phyloP scores from a whole-genome alignment of 2,797 vertebrate species.

The Pelobates cultripes region DNA sequence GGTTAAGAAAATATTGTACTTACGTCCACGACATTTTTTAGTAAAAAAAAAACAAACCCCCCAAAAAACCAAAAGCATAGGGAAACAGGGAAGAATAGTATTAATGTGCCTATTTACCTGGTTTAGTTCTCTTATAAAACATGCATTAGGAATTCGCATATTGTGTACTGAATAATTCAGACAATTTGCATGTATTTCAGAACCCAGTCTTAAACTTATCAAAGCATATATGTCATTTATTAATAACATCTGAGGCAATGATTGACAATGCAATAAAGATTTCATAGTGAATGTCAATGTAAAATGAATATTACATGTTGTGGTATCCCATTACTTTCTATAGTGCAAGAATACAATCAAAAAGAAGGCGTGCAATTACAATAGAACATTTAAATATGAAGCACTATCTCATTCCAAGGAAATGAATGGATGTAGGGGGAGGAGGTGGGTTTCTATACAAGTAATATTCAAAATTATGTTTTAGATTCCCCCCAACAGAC shows the following conservation, averaged over 20 bases:
- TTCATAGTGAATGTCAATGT: conserved; percentile 26
- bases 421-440: not conserved
- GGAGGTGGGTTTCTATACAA: not conserved
- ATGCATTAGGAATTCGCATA: conserved; percentile 26
- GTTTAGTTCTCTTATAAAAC: conserved; percentile 22
- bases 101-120: conserved; percentile 13
- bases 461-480: not conserved
- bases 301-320: conserved; percentile 30
- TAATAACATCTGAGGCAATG: conserved; percentile 41
- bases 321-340: conserved; percentile 5
- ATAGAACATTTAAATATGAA: conserved; percentile 6
- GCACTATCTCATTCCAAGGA: not conserved
- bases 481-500: not conserved
- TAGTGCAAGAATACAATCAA: not conserved
- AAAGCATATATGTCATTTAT: conserved; percentile 43
- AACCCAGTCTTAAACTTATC: conserved; percentile 55
- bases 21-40: too few species aligned
- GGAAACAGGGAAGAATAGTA: not conserved
- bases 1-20: too few species aligned
- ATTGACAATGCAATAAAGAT: conserved; percentile 51
- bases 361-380: not conserved
- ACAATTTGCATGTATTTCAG: conserved; percentile 46
- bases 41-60: too few species aligned
- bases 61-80: too few species aligned
- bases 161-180: conserved; percentile 45